Base-by-base conservation (phyloP, 2,888 invertebrate genomes). In the Proisotoma minuta region DNA sequence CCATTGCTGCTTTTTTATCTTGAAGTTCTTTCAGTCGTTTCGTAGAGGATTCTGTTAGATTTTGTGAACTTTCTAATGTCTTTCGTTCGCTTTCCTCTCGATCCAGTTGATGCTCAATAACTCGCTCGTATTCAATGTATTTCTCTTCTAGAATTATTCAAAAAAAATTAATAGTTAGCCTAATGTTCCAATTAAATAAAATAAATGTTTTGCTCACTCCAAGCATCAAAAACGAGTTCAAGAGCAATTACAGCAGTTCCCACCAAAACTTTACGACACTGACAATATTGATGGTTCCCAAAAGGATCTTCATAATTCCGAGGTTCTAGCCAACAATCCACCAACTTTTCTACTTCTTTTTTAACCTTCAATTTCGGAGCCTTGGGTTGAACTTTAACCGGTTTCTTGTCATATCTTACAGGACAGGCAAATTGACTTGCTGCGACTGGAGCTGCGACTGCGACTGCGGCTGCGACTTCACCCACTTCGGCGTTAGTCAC, bases 251-350 rank as follows among this genome's bases (percentile, higher is more conserved):
- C 57, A 0, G 58, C 53, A n/a, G 29, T 48, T 18, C 65, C 65
- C 10, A 62, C n/a, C 24, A 65, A 28, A 2, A 43, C 10, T 26
- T 60, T 65, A 2, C 65, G 57, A 40, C 65, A 65, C 43, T 65
- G 65, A 26, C 65, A 65, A 2, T 34, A 50, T 1, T 54, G 18
- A 0, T 27, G 18, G 28, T 43, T 29, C 1, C 26, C 1, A n/a
- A 15, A 23, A 4, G 40, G 47, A 47, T 43, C 29, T 57, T 65
- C 65, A 57, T 62, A 65, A n/a, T 62, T 53, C 5, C 18, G 8
- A 2, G 65, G 62, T 20, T 47, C 52, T n/a, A 65, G 59, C 65
- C 65, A 65, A 39, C 59, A 59, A 1, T 29, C 23, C 18, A 52
- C 40, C 3, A 26, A n/a, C 8, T 27, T 28, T n/a, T 48, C 39